Evolutionary conservation across 2,113 vertebrate species (phyloP).

Genomic region (Patagioenas fasciata): DNA sequence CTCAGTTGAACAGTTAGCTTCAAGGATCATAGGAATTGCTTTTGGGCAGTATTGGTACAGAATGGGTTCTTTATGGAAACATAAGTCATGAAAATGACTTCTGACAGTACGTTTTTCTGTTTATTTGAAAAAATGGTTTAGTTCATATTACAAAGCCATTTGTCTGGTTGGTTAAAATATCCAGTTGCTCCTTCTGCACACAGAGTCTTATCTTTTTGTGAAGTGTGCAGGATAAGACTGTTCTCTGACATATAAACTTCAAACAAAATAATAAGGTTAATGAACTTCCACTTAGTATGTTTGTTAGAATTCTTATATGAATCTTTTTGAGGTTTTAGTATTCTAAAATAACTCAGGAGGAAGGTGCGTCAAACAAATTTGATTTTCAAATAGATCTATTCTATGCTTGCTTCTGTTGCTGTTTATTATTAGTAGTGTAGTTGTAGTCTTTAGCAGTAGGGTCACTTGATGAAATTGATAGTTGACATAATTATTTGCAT

Average conservation of each 20-base stretch:
- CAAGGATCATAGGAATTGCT: background rate
- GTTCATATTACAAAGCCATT: background rate
- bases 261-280: background rate
- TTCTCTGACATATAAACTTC: background rate
- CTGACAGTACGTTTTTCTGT: background rate
- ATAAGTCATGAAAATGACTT: background rate
- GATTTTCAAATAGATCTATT: conserved; percentile 18
- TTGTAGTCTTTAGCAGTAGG: background rate
- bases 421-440: background rate
- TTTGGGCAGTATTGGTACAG: background rate
- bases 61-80: background rate
- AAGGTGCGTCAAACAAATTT: background rate
- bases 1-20: background rate
- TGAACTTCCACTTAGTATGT: background rate
- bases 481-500: conserved; percentile 16
- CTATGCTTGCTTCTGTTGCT: background rate
- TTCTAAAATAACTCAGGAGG: background rate
- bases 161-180: background rate
- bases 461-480: conserved; percentile 23
- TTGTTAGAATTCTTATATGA: background rate
- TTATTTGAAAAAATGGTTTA: background rate
- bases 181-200: background rate
- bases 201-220: background rate
- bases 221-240: background rate
- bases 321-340: conserved; percentile 9